Percentiles rank a stretch among this genome's conserved stretches.
phyloP scores from a whole-genome alignment of 2,113 vertebrate genomes.

The Sprattus sprattus region DNA sequence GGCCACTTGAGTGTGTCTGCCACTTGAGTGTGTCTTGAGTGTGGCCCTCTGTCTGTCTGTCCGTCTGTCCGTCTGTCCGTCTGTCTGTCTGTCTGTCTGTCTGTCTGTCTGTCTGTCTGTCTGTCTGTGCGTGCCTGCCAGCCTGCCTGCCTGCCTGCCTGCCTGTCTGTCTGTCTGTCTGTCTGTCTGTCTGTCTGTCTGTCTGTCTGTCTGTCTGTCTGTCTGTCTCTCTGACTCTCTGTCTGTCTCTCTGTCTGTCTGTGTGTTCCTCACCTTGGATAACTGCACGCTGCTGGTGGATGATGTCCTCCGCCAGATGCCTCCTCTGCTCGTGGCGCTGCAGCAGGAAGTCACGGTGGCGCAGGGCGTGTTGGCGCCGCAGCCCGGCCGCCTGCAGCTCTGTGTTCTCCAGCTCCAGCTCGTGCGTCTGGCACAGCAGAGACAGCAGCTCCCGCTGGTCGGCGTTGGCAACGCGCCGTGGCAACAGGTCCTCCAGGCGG shows the following conservation, averaged over 20 bases:
- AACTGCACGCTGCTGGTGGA: constrained; percentile 59
- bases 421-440: constrained; percentile 64
- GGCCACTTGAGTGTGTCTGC: no score
- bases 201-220: not conserved
- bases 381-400: constrained; percentile 57
- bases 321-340: constrained; percentile 60
- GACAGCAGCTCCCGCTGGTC: constrained; percentile 67
- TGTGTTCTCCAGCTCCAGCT: constrained; percentile 67
- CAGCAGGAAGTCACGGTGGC: constrained; percentile 67
- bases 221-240: not conserved
- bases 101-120: not conserved
- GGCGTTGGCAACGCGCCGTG: constrained; percentile 46
- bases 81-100: not conserved
- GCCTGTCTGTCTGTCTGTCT: not conserved
- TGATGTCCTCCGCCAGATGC: constrained; percentile 59
- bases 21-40: not conserved
- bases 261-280: constrained; percentile 54
- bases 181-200: not conserved
- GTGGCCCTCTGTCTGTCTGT: not conserved
- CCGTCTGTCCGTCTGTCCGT: not conserved
- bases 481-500: constrained; percentile 64
- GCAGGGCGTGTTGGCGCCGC: constrained; percentile 52
- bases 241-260: not conserved
- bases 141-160: not conserved
- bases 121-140: not conserved